Evolutionary conservation across 2,888 invertebrate species (phyloP).

Genomic region (Agrenia bidenticulata): DNA sequence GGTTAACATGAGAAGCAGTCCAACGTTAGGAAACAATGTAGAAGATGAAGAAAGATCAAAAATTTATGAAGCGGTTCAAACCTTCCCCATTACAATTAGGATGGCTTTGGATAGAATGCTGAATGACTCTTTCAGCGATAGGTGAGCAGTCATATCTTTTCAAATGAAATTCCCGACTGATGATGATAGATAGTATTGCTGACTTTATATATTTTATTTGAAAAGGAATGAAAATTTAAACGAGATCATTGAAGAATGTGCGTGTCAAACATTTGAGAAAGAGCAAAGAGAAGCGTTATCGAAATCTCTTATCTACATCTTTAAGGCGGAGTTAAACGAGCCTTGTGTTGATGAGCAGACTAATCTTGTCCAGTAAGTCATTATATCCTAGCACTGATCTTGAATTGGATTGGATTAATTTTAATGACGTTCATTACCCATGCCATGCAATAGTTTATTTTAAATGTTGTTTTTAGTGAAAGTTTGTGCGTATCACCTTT

Average conservation of each 20-base stretch:
- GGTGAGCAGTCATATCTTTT: constrained; percentile 28
- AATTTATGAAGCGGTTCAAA: constrained; percentile 47
- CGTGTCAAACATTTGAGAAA: constrained; percentile 39
- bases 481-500: constrained; percentile 45
- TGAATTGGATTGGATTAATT: no score
- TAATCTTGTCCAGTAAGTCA: constrained; percentile 42
- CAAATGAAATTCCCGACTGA: no score
- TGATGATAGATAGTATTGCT: not conserved
- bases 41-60: constrained; percentile 48
- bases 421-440: no score
- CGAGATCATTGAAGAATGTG: constrained; percentile 46
- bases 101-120: constrained; percentile 48
- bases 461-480: constrained; percentile 29
- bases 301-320: constrained; percentile 46
- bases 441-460: not conserved
- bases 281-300: constrained; percentile 42
- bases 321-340: constrained; percentile 43
- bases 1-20: constrained; percentile 34
- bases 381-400: not conserved
- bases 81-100: constrained; percentile 42
- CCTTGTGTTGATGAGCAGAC: constrained; percentile 42
- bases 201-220: not conserved
- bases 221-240: constrained; percentile 43
- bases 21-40: constrained; percentile 42
- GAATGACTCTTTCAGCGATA: constrained; percentile 34